A percentile compares a stretch with the other conserved stretches of the same genome.
These are phyloP conservation scores for Anseranas semipalmata DNA, from an alignment of 2,113 vertebrate genomes.

Conservation along the genomic window DNA sequence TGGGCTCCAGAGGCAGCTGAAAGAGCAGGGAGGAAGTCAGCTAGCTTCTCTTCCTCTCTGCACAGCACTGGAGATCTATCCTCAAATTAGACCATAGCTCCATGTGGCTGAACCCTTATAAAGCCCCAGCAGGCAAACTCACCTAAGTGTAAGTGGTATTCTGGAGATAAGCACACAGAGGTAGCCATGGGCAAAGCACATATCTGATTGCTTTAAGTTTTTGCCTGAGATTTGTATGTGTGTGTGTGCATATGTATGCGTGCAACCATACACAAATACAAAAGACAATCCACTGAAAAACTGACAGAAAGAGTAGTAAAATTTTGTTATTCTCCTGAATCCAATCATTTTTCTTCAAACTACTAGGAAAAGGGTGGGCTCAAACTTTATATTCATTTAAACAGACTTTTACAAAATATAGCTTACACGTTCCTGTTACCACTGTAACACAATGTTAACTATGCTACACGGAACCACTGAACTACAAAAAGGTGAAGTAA, in stretches of 20 bases:
- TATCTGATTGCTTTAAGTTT: not conserved
- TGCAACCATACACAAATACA: not conserved
- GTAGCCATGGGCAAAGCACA: not conserved
- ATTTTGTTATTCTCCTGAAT: not conserved
- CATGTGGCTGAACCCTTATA: not conserved
- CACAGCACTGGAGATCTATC: not conserved
- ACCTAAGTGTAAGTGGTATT: not conserved
- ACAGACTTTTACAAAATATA: not conserved
- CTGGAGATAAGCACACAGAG: not conserved
- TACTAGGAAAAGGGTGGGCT: not conserved
- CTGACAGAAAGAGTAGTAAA: not conserved
- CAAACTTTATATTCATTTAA: not conserved
- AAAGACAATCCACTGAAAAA: not conserved
- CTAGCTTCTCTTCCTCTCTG: not conserved
- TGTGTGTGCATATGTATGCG: accelerated
- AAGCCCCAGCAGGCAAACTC: not conserved
- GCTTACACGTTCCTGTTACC: not conserved
- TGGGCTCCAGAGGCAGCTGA: not conserved
- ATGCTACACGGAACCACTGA: not conserved
- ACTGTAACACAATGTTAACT: not conserved
- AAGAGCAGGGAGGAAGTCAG: not conserved
- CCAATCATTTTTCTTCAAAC: not conserved
- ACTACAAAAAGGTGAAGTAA: not conserved
- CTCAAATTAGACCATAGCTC: not conserved
- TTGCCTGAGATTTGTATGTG: not conserved